Evolutionary conservation across 1,140 invertebrate genomes (phyloP).

Genomic region (Drosophila takahashii): DNA sequence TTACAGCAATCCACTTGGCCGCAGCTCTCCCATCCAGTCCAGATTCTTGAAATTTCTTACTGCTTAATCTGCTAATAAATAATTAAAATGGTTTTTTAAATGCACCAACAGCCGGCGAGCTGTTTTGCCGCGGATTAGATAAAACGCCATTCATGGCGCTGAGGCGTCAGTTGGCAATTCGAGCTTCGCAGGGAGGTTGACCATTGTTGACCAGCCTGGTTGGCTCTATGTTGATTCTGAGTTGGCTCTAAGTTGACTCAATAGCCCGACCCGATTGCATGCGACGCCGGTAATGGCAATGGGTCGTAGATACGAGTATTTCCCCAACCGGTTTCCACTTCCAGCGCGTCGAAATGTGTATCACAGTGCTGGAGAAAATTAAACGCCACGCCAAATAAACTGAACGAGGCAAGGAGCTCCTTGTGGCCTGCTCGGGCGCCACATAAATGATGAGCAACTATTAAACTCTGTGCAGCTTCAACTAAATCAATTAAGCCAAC

Average conservation of each 20-base stretch:
- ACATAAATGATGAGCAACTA: constrained; percentile 72
- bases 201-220: constrained; percentile 17
- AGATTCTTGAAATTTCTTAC: constrained; percentile 66
- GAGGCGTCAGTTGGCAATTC: constrained; percentile 51
- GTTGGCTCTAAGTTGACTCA: constrained; percentile 60
- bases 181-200: constrained; percentile 45
- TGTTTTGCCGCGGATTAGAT: constrained; percentile 50
- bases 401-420: background rate
- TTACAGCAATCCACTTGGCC: background rate
- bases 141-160: constrained; percentile 74
- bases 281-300: constrained; percentile 4
- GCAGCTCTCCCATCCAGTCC: constrained; percentile 11
- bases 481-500: constrained; percentile 80
- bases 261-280: constrained; percentile 57
- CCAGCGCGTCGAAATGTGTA: constrained; percentile 47
- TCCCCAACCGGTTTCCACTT: constrained; percentile 52
- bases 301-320: constrained; percentile 21
- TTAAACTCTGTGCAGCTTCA: constrained; percentile 68
- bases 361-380: constrained; percentile 64
- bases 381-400: constrained; percentile 37
- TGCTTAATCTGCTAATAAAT: constrained; percentile 61
- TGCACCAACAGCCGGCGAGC: constrained; percentile 23
- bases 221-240: background rate
- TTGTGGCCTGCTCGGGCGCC: constrained; percentile 14
- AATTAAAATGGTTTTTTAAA: constrained; percentile 63